Conservation (phyloP, 92 coral and sea anemone genomes). For the Isaurus tuberculatus region DNA sequence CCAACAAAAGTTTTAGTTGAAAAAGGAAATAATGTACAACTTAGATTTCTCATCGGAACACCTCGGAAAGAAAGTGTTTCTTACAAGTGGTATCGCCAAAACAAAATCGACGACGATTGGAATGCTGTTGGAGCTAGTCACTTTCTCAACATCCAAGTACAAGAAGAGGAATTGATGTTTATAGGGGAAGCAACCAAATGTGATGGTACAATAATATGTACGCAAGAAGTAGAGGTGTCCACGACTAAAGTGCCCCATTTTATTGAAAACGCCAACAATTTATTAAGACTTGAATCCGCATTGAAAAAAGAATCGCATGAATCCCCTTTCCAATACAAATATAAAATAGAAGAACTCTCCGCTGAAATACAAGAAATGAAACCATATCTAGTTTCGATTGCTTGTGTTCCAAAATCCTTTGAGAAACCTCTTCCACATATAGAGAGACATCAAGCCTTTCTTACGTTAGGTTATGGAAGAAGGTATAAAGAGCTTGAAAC, state of each 20-base stretch:
- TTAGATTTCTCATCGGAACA: background rate
- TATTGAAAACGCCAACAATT: background rate
- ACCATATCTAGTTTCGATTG: background rate
- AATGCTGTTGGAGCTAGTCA: background rate
- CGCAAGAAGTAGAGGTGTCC: constrained; percentile 19
- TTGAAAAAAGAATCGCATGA: background rate
- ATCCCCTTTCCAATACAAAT: background rate
- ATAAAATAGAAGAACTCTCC: background rate
- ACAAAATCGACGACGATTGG: background rate
- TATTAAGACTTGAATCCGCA: background rate
- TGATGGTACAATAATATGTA: constrained; percentile 4
- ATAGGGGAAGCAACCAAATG: background rate
- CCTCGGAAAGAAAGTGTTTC: background rate
- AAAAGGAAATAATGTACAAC: constrained; percentile 3
- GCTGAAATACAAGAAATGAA: constrained; percentile 7
- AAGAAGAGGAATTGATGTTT: background rate
- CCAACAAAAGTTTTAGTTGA: background rate
- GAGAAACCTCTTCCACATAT: background rate
- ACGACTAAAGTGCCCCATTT: background rate
- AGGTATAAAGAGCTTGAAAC: background rate
- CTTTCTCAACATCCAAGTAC: constrained; percentile 6
- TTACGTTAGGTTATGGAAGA: background rate
- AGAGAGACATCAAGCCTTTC: constrained; percentile 14
- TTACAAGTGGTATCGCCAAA: background rate
- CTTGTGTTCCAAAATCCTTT: background rate